Base-by-base conservation (phyloP, 2,797 vertebrate species). In the Rhinoraja longicauda region DNA sequence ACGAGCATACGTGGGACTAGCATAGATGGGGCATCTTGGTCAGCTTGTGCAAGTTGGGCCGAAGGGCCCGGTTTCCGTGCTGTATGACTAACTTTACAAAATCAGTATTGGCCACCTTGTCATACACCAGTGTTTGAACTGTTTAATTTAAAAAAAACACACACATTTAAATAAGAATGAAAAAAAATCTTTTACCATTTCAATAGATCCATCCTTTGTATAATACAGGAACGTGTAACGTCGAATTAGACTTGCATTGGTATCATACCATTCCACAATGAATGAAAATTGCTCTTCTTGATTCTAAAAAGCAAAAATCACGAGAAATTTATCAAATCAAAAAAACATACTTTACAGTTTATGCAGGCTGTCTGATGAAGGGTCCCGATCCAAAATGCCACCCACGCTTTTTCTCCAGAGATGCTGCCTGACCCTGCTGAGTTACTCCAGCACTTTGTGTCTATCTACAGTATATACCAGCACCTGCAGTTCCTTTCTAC, bases 201-300 rank as follows among this genome's bases (percentile, higher is more conserved):
- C 98, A 94, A 99, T 96, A 0, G 98, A 97, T 93, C 96, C 95
- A 95, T 99, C 98, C 93, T 96, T 97, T 26, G 98, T 97, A 94
- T 99, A 99, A 96, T 96, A 99, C 77, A 99, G 96, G 78, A 99
- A 97, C 77, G 99, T 98, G 90, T 97, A 99, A 92, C 97, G 97
- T 19, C 98, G 97, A 77, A 98, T 95, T 77, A 99, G 97, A 15
- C 97, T 95, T 86, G 98, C 97, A 77, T 95, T 97, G 4, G 97
- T 96, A 95, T 99, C 99, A 77, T 97, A 98, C 98, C 98, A 99
- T 94, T 99, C 98, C 45, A 97, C 95, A 90, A 98, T 96, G 95
- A 99, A 99, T 94, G 97, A 97, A 7, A 96, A 99, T 93, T 98
- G 97, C 59, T 99, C 98, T 93, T 97, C 97, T 94, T 98, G 96